A percentile compares a stretch with the other conserved stretches of the same genome.
Conservation (phyloP, 2,888 invertebrate genomes). For the Neoscelio sp. region DNA sequence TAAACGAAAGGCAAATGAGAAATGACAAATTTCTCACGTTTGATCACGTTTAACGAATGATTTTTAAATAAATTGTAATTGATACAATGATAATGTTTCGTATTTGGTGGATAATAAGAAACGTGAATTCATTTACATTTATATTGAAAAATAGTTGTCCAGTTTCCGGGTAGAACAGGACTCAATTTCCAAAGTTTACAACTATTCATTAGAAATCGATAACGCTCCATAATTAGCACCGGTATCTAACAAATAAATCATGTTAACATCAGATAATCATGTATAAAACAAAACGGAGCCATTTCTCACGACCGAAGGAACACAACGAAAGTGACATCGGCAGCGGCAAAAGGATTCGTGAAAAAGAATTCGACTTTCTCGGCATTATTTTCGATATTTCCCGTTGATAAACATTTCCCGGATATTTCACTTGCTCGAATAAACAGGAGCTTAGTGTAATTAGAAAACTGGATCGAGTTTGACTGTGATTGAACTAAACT, state of each 20-base stretch:
- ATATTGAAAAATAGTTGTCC: too few relatives aligned
- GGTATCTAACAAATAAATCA: constrained; percentile 55
- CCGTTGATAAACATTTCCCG: constrained; percentile 20
- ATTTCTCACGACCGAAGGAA: constrained; percentile 44
- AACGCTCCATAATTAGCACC: constrained; percentile 45
- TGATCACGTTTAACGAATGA: too few relatives aligned
- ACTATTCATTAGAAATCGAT: constrained; percentile 61
- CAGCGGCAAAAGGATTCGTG: constrained; percentile 23
- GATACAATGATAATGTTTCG: too few relatives aligned
- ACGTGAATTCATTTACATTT: too few relatives aligned
- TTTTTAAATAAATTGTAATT: too few relatives aligned
- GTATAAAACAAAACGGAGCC: constrained; percentile 15
- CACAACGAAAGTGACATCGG: constrained; percentile 53
- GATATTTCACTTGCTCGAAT: constrained; percentile 29
- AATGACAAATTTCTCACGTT: constrained; percentile 23
- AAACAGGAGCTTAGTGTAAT: constrained; percentile 35
- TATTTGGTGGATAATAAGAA: too few relatives aligned
- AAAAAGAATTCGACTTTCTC: constrained; percentile 50
- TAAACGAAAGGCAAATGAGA: constrained; percentile 11
- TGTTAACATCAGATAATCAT: constrained; percentile 48
- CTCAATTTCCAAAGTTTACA: constrained; percentile 29
- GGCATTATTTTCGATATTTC: constrained; percentile 36
- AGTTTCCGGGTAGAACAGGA: constrained; percentile 48
- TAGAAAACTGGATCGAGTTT: constrained; percentile 27
- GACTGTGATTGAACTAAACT: too few relatives aligned